Evolutionary conservation across 2,113 vertebrate species (phyloP).

Genomic region (Carollia perspicillata): DNA sequence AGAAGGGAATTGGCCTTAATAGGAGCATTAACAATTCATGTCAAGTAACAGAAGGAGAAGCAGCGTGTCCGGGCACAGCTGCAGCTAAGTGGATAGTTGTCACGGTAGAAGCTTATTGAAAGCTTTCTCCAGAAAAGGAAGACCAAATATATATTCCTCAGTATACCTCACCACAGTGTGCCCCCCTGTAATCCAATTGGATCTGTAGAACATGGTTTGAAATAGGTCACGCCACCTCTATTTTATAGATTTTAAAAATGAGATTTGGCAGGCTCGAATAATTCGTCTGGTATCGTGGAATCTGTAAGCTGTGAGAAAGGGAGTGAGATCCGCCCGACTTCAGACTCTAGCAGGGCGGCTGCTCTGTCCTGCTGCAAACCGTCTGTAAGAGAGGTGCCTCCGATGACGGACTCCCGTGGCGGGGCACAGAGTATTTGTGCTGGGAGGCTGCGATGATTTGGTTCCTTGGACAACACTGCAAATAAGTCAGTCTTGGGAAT

Average conservation of each 20-base stretch:
- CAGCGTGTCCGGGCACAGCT: not conserved
- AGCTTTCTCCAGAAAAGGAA: not conserved
- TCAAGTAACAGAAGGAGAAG: not conserved
- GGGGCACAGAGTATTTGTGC: not conserved
- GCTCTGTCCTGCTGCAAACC: not conserved
- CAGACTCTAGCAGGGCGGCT: not conserved
- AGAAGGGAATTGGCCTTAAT: not conserved
- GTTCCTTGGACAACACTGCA: not conserved
- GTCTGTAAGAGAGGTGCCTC: not conserved
- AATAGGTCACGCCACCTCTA: too few relatives aligned
- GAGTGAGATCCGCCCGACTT: not conserved
- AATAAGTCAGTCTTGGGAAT: not conserved
- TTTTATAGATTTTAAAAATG: too few relatives aligned
- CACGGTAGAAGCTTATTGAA: not conserved
- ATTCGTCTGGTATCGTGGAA: not conserved
- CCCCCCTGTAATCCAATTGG: too few relatives aligned
- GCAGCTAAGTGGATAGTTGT: not conserved
- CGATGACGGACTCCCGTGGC: not conserved
- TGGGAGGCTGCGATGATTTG: not conserved
- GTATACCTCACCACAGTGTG: too few relatives aligned
- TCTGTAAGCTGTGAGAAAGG: not conserved
- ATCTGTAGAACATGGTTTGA: too few relatives aligned
- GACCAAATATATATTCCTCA: too few relatives aligned
- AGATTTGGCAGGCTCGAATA: not conserved
- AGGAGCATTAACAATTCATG: not conserved